These are phyloP conservation scores for Kryphioiulus occultus DNA, from an alignment of 2,888 invertebrate species.

Conservation along the genomic window DNA sequence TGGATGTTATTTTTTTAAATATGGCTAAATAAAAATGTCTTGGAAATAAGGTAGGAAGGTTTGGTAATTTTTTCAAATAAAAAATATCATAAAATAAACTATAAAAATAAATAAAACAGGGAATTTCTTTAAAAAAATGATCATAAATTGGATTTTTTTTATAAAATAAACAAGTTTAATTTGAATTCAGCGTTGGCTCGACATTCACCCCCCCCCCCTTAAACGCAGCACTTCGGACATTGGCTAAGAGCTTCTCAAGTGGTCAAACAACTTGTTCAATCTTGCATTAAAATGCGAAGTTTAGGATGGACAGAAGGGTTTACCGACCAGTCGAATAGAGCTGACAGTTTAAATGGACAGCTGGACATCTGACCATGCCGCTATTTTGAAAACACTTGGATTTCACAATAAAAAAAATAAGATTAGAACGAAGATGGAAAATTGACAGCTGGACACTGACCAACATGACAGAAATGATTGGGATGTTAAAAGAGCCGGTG, in stretches of 20 bases:
- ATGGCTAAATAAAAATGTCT: too few species aligned
- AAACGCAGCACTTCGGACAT: too few species aligned
- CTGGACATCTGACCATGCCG: not conserved
- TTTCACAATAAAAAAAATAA: not conserved
- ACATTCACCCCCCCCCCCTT: too few species aligned
- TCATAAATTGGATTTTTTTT: too few species aligned
- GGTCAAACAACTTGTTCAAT: not conserved
- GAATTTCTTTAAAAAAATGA: too few species aligned
- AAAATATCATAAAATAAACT: too few species aligned
- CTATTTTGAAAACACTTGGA: not conserved
- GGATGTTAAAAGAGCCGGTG: slow-evolving; percentile 9
- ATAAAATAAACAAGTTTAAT: too few species aligned
- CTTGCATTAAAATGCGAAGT: not conserved
- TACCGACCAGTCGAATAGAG: not conserved
- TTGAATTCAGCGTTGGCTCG: too few species aligned
- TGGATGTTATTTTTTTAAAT: too few species aligned
- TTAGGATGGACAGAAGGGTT: not conserved
- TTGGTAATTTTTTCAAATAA: too few species aligned
- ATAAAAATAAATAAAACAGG: too few species aligned
- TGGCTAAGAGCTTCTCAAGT: not conserved
- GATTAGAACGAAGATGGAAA: not conserved
- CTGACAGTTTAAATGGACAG: not conserved
- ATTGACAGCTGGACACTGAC: slow-evolving; percentile 4
- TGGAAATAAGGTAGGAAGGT: too few species aligned
- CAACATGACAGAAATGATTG: slow-evolving; percentile 31